Conservation (phyloP, 53 echinoderm and acorn worm genomes). For the Astropecten irregularis region DNA sequence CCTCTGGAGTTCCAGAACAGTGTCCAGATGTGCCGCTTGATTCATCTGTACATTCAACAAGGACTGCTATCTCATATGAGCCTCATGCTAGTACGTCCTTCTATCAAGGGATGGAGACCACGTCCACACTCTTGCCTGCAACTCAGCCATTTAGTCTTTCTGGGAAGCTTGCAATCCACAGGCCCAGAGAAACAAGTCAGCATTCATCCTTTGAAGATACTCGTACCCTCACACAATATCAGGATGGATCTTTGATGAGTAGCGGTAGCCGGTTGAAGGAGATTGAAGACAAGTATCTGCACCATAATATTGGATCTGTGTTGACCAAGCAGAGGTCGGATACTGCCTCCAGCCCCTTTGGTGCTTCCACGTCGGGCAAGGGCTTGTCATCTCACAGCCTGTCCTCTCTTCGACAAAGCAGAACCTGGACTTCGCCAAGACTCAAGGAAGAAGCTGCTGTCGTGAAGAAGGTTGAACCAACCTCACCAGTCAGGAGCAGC, state of each 20-base stretch:
- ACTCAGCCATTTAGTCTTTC: no score
- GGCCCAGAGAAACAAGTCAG: no score
- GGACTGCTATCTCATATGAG: no score
- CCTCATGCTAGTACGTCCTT: no score
- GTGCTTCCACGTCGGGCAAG: not conserved
- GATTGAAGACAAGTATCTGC: conserved; percentile 46
- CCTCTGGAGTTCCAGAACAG: no score
- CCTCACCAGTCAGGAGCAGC: not conserved
- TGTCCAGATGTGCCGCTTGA: no score
- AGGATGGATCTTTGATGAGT: not conserved
- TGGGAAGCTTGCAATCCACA: no score
- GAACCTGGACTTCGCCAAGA: not conserved
- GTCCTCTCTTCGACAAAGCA: not conserved
- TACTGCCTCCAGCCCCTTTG: not conserved
- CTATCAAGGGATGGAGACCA: no score
- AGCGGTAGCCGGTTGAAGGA: conserved; percentile 7
- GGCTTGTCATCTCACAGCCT: not conserved
- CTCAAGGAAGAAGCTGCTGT: not conserved
- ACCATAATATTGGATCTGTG: not conserved
- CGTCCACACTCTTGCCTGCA: no score
- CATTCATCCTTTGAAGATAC: no score
- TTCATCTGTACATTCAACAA: no score
- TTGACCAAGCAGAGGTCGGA: not conserved
- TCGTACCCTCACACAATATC: no score
- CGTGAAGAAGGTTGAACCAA: not conserved